Conservation (phyloP, 2,113 vertebrate species). For the Vulpes ferrilata region DNA sequence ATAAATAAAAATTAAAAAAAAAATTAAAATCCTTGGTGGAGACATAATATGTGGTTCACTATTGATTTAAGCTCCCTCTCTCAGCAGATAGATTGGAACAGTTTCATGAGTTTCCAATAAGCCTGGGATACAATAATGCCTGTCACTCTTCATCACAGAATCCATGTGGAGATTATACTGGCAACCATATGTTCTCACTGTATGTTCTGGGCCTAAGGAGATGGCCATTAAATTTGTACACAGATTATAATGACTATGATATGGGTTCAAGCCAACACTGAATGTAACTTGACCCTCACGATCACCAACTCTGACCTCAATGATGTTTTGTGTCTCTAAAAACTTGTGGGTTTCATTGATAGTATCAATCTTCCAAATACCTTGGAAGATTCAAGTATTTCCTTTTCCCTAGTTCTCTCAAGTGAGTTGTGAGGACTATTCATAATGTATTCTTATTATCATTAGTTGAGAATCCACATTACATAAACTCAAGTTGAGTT, state of each 20-base stretch:
- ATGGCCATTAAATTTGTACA: too few species aligned
- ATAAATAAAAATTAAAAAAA: too few species aligned
- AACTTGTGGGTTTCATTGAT: not conserved
- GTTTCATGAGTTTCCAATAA: not conserved
- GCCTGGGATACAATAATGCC: not conserved
- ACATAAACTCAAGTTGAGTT: not conserved
- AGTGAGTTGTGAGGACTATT: not conserved
- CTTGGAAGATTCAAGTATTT: not conserved
- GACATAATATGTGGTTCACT: not conserved
- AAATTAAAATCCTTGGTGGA: not conserved
- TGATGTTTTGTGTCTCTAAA: not conserved
- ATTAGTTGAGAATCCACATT: not conserved
- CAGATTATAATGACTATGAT: not conserved
- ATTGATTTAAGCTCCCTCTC: not conserved
- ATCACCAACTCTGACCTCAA: not conserved
- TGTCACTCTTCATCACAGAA: not conserved
- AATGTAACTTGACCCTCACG: not conserved
- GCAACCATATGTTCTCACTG: not conserved
- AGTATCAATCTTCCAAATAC: not conserved
- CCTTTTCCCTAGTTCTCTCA: not conserved
- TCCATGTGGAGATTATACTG: not conserved
- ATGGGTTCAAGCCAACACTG: not conserved
- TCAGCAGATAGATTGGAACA: not conserved
- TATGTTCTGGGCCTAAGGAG: not conserved
- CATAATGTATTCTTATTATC: not conserved